Percentiles rank a stretch among this genome's conserved stretches.
These are phyloP conservation scores for Drosophila pseudotalamancana DNA, from an alignment of 2,888 invertebrate genomes.

Conservation along the genomic window DNA sequence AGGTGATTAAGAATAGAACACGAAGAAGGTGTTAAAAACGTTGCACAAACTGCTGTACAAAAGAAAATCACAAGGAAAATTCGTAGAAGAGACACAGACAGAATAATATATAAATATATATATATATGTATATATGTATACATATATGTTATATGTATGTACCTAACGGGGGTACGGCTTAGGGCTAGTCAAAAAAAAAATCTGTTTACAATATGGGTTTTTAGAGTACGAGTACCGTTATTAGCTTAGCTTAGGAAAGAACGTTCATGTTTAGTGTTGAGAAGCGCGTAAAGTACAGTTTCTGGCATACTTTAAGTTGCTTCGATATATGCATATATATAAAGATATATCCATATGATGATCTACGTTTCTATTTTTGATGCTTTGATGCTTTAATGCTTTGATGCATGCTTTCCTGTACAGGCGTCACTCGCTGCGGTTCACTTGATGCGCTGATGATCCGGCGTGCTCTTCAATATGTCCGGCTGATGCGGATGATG, in stretches of 20 bases:
- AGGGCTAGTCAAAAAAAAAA: constrained; percentile 60
- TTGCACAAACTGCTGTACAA: constrained; percentile 40
- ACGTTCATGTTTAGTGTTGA: constrained; percentile 49
- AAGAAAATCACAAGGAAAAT: constrained; percentile 12
- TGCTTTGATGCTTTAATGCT: neutral
- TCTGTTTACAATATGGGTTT: constrained; percentile 41
- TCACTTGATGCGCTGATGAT: constrained; percentile 88
- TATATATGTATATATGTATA: neutral
- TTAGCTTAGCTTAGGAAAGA: constrained; percentile 71
- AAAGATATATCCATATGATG: neutral
- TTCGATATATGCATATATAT: constrained; percentile 12
- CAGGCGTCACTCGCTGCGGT: neutral
- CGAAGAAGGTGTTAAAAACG: constrained; percentile 26
- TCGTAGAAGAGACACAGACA: constrained; percentile 23
- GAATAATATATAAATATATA: constrained; percentile 6
- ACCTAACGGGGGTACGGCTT: constrained; percentile 49
- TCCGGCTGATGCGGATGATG: constrained; percentile 88
- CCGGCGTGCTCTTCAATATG: constrained; percentile 93
- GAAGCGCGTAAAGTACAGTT: constrained; percentile 33
- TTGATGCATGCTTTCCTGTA: constrained; percentile 10
- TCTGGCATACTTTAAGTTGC: constrained; percentile 10
- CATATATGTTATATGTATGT: constrained; percentile 9
- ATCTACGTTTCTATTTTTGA: too few relatives aligned
- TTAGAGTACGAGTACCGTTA: constrained; percentile 62
- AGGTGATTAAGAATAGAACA: constrained; percentile 2